Conservation (phyloP, 2,888 invertebrate genomes). For the Spisula solida region DNA sequence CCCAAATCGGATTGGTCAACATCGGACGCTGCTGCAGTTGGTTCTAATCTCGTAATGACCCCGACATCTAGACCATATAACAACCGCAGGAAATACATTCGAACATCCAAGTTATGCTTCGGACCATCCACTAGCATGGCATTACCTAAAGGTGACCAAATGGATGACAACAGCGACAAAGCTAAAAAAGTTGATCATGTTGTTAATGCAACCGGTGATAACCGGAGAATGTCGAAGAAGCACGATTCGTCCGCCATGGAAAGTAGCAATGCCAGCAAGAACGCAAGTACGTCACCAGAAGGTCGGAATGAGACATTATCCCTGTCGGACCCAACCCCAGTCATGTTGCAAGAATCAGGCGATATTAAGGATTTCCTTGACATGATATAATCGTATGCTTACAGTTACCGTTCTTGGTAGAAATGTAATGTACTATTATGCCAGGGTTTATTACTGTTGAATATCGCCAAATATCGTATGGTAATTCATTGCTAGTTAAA, state of each 20-base stretch:
- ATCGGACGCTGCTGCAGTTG: background rate
- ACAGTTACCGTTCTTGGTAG: background rate
- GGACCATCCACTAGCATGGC: background rate
- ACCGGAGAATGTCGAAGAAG: background rate
- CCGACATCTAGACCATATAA: background rate
- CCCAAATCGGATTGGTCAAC: background rate
- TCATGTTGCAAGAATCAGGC: background rate
- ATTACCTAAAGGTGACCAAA: background rate
- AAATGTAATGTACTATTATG: too few relatives aligned
- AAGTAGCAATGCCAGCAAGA: background rate
- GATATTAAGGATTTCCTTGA: background rate
- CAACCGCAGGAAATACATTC: background rate
- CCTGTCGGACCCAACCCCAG: too few relatives aligned
- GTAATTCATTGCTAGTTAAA: too few relatives aligned
- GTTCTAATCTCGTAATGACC: background rate
- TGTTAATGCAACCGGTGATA: slow-evolving; percentile 22
- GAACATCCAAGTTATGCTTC: background rate
- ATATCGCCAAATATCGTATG: too few relatives aligned
- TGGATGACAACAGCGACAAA: background rate
- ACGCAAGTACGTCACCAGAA: too few relatives aligned
- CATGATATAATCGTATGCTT: background rate
- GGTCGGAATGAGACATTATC: background rate
- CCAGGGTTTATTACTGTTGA: too few relatives aligned
- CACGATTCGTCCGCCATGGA: background rate
- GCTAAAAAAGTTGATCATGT: background rate